Percentiles rank a stretch among this genome's conserved stretches.
Evolutionary conservation across 2,797 vertebrate genomes (phyloP).

Genomic region (Euthynnus affinis): DNA sequence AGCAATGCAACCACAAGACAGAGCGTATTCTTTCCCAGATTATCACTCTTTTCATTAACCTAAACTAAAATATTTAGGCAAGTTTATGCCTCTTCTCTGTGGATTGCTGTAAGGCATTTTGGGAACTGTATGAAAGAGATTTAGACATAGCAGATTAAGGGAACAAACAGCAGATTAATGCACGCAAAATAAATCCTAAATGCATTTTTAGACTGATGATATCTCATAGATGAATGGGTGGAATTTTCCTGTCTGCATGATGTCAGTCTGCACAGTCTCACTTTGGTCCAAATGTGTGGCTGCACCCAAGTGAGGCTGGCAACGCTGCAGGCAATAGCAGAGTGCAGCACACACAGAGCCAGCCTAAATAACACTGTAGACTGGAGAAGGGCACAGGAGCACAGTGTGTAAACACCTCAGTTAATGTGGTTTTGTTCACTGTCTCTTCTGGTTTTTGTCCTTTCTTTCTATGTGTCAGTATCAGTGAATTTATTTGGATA

Average conservation of each 20-base stretch:
- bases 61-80: background rate
- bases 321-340: slow-evolving; percentile 54
- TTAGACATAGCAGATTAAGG: background rate
- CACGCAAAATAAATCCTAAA: background rate
- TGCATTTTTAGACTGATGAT: background rate
- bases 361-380: slow-evolving; percentile 35
- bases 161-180: background rate
- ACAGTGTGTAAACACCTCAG: slow-evolving; percentile 59
- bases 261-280: slow-evolving; percentile 49
- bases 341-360: slow-evolving; percentile 19
- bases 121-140: background rate
- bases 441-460: background rate
- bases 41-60: background rate
- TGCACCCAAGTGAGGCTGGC: slow-evolving; percentile 49
- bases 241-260: slow-evolving; percentile 24
- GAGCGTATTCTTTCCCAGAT: background rate
- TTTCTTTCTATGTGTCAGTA: background rate
- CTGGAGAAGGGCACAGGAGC: slow-evolving; percentile 43
- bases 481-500: slow-evolving; percentile 32
- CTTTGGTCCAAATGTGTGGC: slow-evolving; percentile 54
- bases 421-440: slow-evolving; percentile 53
- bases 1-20: background rate
- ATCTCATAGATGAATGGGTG: background rate
- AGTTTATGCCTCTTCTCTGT: background rate
- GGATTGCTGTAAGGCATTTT: background rate